These are phyloP conservation scores for Panthera leo DNA, from an alignment of 2,113 vertebrate species.

Conservation along the genomic window DNA sequence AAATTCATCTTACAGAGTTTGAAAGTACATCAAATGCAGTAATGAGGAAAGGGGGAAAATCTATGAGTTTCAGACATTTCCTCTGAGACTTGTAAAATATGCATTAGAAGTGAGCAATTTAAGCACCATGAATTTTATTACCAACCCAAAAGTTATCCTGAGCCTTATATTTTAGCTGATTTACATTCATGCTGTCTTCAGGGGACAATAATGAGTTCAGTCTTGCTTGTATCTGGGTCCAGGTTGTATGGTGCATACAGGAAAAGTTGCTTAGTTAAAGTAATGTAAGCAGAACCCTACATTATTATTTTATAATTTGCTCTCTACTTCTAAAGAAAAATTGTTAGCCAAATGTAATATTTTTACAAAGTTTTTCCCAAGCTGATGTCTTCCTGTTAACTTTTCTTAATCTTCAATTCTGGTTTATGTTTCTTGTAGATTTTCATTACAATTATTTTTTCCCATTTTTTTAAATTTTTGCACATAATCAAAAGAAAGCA, in stretches of 20 bases:
- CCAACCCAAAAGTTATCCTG: constrained; percentile 66
- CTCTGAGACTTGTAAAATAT: constrained; percentile 78
- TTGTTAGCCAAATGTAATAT: constrained; percentile 7
- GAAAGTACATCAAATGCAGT: constrained; percentile 66
- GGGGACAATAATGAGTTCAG: constrained; percentile 70
- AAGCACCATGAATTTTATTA: constrained; percentile 78
- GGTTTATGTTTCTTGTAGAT: neutral
- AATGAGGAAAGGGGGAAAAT: constrained; percentile 55
- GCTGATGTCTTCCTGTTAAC: neutral
- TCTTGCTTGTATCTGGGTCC: constrained; percentile 68
- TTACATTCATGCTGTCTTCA: constrained; percentile 73
- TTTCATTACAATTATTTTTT: neutral
- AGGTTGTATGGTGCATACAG: constrained; percentile 47
- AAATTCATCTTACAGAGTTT: constrained; percentile 58
- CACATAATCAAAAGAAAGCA: neutral
- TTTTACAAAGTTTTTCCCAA: constrained; percentile 4
- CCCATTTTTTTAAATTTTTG: neutral
- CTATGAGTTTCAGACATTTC: constrained; percentile 64
- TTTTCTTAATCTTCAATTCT: neutral
- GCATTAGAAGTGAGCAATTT: constrained; percentile 72
- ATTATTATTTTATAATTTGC: constrained; percentile 66
- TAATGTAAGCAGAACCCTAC: constrained; percentile 57
- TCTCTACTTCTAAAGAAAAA: constrained; percentile 53
- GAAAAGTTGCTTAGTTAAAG: constrained; percentile 71
- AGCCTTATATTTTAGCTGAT: constrained; percentile 76